Base-by-base conservation (phyloP, 1,140 invertebrate species). In the Diabrotica undecimpunctata region DNA sequence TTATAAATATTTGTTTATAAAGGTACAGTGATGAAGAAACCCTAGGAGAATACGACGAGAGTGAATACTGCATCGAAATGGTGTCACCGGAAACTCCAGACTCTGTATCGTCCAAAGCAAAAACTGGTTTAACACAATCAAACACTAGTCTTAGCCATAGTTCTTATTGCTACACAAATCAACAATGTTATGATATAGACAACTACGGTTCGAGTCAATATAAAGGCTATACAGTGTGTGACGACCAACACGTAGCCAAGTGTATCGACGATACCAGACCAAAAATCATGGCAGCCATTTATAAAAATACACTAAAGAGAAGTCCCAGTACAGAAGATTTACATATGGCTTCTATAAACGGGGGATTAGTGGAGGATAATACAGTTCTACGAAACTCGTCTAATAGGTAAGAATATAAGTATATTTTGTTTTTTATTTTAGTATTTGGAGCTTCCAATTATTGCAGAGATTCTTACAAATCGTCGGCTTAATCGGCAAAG, bases 121-220 rank as follows among this genome's bases (percentile, higher is more conserved):
- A 86, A 63, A 90, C 89, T 0, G 90, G 90, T 2, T 79, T 92
- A 5, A 89, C 89, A 8, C 89, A 91, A 71, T 91, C 89, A 2
- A 89, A 90, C 70, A 80, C 90, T 0, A 91, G 89, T 62, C 83
- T 90, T 70, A 87, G 86, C 5, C 89, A 88, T 6, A 86, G 85
- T 9, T 88, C 86, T 66, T 92, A 91, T 72, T 84, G 86, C 51
- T 92, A 92, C 72, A 86, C 88, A 53, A 90, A 88, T 74, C 89
- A 91, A 77, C 78, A 88, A 66, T 86, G 88, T n/a, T 91, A 91
- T 74, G 86, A 89, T 61, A 83, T 86, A 65, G 88, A 88, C 35
- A 84, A 85, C 57, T 87, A 88, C 60, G 88, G 87, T 36, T 90
- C 90, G 75, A 83, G 85, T 36, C 41, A 46, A n/a, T 46, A 46